Percentiles rank a stretch among this genome's conserved stretches.
Evolutionary conservation across 2,113 vertebrate species (phyloP).

Genomic region (Anarhynchus alexandrinus): DNA sequence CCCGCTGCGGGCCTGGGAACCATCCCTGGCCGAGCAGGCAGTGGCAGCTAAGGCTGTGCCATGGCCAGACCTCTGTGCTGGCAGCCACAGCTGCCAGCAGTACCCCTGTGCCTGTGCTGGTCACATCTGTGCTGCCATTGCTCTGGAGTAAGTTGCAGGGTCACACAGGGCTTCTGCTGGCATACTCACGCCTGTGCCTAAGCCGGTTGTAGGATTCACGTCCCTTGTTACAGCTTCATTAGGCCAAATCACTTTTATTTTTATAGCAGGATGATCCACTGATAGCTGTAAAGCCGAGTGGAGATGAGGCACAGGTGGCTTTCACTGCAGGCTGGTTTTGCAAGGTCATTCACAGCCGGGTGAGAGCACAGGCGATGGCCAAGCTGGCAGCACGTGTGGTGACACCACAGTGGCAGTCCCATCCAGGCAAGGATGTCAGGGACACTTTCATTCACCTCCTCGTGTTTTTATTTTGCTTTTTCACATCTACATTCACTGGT

Average conservation of each 20-base stretch:
- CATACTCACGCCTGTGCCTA: neutral
- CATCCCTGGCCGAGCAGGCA: neutral
- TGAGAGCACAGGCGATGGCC: neutral
- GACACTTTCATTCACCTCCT: neutral
- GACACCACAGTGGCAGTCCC: neutral
- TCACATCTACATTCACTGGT: fast-evolving
- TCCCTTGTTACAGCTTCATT: conserved; percentile 34
- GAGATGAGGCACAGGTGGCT: neutral
- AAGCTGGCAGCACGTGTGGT: fast-evolving
- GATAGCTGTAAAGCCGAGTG: conserved; percentile 23
- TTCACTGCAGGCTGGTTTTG: neutral
- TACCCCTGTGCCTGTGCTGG: neutral
- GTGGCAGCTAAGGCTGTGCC: neutral
- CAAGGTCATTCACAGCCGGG: neutral
- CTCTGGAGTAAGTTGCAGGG: neutral
- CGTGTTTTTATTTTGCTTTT: neutral
- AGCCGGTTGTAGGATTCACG: neutral
- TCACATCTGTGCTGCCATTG: neutral
- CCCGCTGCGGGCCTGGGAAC: neutral
- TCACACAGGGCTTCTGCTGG: neutral
- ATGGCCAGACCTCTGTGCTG: neutral
- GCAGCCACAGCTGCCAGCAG: neutral
- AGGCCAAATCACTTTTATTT: conserved; percentile 25
- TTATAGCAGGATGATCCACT: neutral
- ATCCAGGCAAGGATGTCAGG: neutral